These are phyloP conservation scores for Macrosteles quadrilineatus DNA, from an alignment of 1,140 invertebrate species.

Conservation along the genomic window DNA sequence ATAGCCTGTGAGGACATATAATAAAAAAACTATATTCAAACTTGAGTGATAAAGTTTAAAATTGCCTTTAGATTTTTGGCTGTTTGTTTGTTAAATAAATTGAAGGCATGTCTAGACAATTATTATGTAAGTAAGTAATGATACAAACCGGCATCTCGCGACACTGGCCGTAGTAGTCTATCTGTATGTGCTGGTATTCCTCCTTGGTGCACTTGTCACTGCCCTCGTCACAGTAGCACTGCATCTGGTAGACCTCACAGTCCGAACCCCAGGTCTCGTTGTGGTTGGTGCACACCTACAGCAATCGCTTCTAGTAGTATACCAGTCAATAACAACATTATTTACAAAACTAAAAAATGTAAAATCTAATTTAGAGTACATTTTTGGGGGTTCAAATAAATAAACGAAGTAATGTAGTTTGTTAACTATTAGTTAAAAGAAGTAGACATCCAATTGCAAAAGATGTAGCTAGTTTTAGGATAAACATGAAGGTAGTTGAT, in stretches of 20 bases:
- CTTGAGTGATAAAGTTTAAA: too few relatives aligned
- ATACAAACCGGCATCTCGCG: slow-evolving; percentile 69
- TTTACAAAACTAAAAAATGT: neutral
- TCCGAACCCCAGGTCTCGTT: slow-evolving; percentile 93
- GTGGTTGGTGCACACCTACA: slow-evolving; percentile 85
- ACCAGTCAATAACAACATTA: neutral
- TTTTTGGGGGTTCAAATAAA: neutral
- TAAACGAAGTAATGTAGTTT: neutral
- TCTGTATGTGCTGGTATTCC: slow-evolving; percentile 83
- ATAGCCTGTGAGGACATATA: too few relatives aligned
- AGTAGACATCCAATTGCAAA: too few relatives aligned
- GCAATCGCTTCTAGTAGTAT: slow-evolving; percentile 21
- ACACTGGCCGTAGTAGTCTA: slow-evolving; percentile 89
- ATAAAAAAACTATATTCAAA: too few relatives aligned
- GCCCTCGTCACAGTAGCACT: slow-evolving; percentile 82
- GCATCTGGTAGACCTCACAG: slow-evolving; percentile 87
- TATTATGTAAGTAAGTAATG: too few relatives aligned
- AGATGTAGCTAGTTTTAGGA: neutral
- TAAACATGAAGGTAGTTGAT: too few relatives aligned
- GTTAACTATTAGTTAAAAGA: neutral
- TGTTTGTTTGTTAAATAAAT: too few relatives aligned
- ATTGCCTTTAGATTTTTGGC: too few relatives aligned
- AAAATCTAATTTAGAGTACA: neutral
- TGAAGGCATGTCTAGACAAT: too few relatives aligned
- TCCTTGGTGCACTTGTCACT: slow-evolving; percentile 70